Evolutionary conservation across 2,113 vertebrate species (phyloP).

Genomic region (Lophura nycthemera): DNA sequence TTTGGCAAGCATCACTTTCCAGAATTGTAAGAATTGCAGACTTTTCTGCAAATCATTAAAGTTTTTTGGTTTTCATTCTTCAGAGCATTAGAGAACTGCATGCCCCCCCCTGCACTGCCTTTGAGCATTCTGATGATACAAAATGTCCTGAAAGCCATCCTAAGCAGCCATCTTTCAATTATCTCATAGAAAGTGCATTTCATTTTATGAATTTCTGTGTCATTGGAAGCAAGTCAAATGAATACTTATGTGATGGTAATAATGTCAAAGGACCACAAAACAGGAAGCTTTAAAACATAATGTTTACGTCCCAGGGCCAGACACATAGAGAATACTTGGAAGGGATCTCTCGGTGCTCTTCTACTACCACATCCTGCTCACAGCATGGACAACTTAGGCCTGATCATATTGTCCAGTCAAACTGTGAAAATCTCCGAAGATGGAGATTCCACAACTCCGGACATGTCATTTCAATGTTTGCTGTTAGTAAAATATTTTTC

Average conservation of each 20-base stretch:
- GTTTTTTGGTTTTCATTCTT: not conserved
- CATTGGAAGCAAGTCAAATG: not conserved
- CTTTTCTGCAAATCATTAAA: not conserved
- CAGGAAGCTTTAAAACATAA: not conserved
- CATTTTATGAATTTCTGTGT: not conserved
- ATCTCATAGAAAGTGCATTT: not conserved
- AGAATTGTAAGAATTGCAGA: not conserved
- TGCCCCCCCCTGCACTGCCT: accelerated
- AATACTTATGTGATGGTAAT: not conserved
- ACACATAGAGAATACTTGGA: not conserved
- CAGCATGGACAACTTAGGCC: not conserved
- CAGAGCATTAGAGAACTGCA: not conserved
- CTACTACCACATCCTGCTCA: not conserved
- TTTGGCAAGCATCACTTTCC: not conserved
- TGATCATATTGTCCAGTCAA: not conserved
- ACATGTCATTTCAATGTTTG: not conserved
- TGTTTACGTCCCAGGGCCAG: not conserved
- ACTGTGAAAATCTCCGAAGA: not conserved
- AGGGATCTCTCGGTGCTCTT: not conserved
- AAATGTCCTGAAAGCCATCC: not conserved
- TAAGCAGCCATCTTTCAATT: not conserved
- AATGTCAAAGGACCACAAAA: not conserved
- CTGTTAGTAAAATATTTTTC: not conserved
- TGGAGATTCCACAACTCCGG: not conserved
- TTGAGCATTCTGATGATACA: not conserved